Evolutionary conservation across 2,888 invertebrate species (phyloP).

Genomic region (Cosmopolites sordidus): DNA sequence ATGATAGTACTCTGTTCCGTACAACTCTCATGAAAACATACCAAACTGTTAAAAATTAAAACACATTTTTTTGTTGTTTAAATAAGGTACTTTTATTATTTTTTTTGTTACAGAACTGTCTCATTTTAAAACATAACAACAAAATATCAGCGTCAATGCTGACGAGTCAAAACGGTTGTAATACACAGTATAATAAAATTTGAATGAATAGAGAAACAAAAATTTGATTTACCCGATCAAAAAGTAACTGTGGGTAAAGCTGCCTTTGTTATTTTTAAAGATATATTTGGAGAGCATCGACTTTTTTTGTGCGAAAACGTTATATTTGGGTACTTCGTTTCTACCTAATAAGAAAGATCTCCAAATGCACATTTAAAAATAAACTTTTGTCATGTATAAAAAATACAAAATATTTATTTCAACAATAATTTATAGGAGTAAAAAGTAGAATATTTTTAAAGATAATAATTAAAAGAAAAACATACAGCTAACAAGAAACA

Average conservation of each 20-base stretch:
- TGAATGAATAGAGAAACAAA: conserved; percentile 5
- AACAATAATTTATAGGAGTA: background rate
- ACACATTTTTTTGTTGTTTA: background rate
- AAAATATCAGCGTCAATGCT: conserved; percentile 13
- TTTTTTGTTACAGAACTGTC: conserved; percentile 11
- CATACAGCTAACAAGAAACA: background rate
- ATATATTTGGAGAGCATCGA: background rate
- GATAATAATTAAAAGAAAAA: background rate
- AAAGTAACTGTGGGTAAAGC: background rate
- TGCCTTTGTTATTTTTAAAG: conserved; percentile 2
- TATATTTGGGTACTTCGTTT: background rate
- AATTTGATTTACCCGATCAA: conserved; percentile 2
- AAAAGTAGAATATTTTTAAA: no score
- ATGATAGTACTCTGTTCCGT: no score
- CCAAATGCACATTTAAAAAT: background rate
- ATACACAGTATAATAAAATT: conserved; percentile 7
- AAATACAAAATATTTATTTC: background rate
- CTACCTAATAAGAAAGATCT: no score
- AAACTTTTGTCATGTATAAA: background rate
- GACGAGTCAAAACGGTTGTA: conserved; percentile 8
- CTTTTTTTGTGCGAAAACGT: background rate
- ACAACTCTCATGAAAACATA: no score
- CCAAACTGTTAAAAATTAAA: no score
- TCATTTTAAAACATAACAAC: conserved; percentile 19
- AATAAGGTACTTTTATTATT: conserved; percentile 6